phyloP scores from a whole-genome alignment of 2,888 invertebrate species.

The Raillietiella orientalis region DNA sequence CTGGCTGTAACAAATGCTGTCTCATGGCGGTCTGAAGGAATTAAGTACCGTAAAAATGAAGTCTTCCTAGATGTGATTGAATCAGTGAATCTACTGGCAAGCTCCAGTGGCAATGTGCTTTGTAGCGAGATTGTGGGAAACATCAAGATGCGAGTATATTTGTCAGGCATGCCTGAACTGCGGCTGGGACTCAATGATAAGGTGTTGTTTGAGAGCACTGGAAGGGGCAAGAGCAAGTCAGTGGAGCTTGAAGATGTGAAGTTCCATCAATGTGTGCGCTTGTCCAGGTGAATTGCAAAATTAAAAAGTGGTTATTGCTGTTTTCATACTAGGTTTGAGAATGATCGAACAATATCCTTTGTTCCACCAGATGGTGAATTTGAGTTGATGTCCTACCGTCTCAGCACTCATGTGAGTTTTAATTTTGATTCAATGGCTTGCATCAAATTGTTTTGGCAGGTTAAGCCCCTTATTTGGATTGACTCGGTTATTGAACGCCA shows the following conservation, averaged over 20 bases:
- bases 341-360: constrained; percentile 89
- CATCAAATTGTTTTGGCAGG: constrained; percentile 10
- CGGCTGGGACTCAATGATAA: constrained; percentile 89
- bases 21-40: constrained; percentile 92
- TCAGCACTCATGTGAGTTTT: constrained; percentile 55
- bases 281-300: constrained; percentile 26
- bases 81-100: constrained; percentile 77
- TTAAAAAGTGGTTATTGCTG: no score
- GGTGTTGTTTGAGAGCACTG: constrained; percentile 82
- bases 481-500: constrained; percentile 93
- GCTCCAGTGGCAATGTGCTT: constrained; percentile 83
- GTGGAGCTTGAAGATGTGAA: constrained; percentile 96
- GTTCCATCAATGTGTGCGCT: constrained; percentile 87
- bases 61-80: constrained; percentile 97
- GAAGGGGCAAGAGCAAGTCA: constrained; percentile 84
- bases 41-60: constrained; percentile 95
- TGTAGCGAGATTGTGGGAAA: constrained; percentile 93
- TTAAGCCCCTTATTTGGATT: constrained; percentile 93
- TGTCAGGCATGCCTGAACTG: constrained; percentile 94
- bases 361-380: constrained; percentile 98
- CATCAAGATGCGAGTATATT: constrained; percentile 91
- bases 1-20: constrained; percentile 99
- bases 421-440: constrained; percentile 1
- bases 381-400: constrained; percentile 87
- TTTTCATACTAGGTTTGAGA: constrained; percentile 76